A percentile compares a stretch with the other conserved stretches of the same genome.
These are phyloP conservation scores for Anthopleura sola DNA, from an alignment of 64 coral and sea anemone species.

Conservation along the genomic window DNA sequence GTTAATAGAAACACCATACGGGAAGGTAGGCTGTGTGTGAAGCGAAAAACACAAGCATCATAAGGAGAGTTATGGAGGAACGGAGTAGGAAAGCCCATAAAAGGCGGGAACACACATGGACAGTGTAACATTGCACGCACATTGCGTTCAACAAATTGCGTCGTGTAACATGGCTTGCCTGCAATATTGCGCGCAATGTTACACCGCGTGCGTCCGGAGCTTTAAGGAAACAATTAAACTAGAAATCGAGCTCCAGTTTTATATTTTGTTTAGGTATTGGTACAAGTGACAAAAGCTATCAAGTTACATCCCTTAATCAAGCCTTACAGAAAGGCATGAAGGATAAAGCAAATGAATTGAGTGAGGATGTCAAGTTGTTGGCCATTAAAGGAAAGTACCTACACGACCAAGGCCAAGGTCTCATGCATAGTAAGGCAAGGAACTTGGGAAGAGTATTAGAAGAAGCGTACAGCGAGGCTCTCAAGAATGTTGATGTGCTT, in stretches of 20 bases:
- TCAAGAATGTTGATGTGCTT: conserved; percentile 36
- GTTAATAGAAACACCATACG: too few species aligned
- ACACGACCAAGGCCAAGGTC: conserved; percentile 13
- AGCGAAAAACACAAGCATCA: background rate
- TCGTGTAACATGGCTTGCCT: too few species aligned
- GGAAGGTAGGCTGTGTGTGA: too few species aligned
- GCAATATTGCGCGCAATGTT: too few species aligned
- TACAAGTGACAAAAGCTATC: conserved; percentile 20
- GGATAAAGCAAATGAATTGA: conserved; percentile 14
- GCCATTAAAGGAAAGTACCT: conserved; percentile 43
- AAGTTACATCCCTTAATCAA: conserved; percentile 12
- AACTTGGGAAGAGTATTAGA: conserved; percentile 36
- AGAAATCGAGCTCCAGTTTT: too few species aligned
- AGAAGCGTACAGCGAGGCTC: conserved; percentile 19
- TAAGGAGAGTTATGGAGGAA: too few species aligned
- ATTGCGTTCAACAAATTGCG: too few species aligned
- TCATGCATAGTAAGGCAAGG: conserved; percentile 28
- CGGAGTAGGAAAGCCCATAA: too few species aligned
- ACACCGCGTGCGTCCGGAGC: too few species aligned
- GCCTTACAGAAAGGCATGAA: conserved; percentile 21
- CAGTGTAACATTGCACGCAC: too few species aligned
- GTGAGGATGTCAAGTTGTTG: background rate
- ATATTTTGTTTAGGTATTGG: background rate
- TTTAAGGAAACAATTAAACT: too few species aligned
- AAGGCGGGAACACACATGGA: too few species aligned